A percentile compares a stretch with the other conserved stretches of the same genome.
These are phyloP conservation scores for Platycheirus albimanus DNA, from an alignment of 2,888 invertebrate genomes.

Conservation along the genomic window DNA sequence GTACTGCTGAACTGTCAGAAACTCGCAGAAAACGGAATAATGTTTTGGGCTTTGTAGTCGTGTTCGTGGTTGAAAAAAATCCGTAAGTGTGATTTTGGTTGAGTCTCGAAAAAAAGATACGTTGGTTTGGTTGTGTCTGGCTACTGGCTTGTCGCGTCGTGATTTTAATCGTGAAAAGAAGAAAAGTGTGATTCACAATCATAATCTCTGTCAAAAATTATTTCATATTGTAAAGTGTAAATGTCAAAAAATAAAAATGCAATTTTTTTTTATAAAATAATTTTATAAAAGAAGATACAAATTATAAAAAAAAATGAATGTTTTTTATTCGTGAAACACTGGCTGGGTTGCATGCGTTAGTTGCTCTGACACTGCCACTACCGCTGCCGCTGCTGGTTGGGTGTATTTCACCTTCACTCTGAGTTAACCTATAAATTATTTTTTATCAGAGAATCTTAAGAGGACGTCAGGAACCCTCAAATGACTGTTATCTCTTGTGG, in stretches of 20 bases:
- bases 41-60: slow-evolving; percentile 16
- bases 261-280: slow-evolving; percentile 25
- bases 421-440: slow-evolving; percentile 71
- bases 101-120: slow-evolving; percentile 50
- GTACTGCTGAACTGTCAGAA: not conserved
- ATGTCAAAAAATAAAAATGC: slow-evolving; percentile 25
- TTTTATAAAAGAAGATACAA: slow-evolving; percentile 18
- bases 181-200: slow-evolving; percentile 41
- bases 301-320: slow-evolving; percentile 31
- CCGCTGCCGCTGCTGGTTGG: too few relatives aligned
- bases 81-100: slow-evolving; percentile 47
- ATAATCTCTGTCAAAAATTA: slow-evolving; percentile 38
- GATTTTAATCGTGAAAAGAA: slow-evolving; percentile 39
- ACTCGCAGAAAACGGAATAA: slow-evolving; percentile 37
- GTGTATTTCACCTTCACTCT: slow-evolving; percentile 54
- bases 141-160: slow-evolving; percentile 54
- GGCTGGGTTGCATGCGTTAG: slow-evolving; percentile 40
- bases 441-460: slow-evolving; percentile 74
- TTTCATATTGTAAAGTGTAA: slow-evolving; percentile 33
- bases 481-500: slow-evolving; percentile 74
- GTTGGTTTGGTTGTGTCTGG: slow-evolving; percentile 40
- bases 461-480: slow-evolving; percentile 76
- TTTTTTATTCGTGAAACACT: slow-evolving; percentile 39
- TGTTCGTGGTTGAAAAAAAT: not conserved
- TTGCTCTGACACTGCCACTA: too few relatives aligned